Evolutionary conservation across 2,888 invertebrate genomes (phyloP), one percentile per base, ranked within the genome.

Genomic region (Therioaphis trifolii): DNA sequence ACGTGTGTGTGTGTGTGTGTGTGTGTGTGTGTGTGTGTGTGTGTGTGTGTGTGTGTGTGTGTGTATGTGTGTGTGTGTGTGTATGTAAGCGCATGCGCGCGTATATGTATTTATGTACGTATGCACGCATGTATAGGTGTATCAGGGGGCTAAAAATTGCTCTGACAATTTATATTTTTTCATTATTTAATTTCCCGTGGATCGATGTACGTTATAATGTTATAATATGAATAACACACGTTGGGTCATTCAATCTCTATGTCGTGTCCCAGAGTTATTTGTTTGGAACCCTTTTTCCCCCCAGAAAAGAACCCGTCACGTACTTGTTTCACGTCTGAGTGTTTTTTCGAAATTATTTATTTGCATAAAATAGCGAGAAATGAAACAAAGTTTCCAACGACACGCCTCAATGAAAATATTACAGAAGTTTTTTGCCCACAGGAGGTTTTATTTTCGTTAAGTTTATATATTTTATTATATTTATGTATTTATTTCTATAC

Each of bases 291-390:
- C 52, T 78, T 78, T 68, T 61, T 46, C n/a, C 35, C 2, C 66
- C 77, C 66, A 52, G 35, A 78, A 63, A 63, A 76, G 46, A 63
- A 76, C 61, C 76, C 76, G 76, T 78, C 77, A 52, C 77, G 66
- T 66, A 52, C 66, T 78, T 49, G 77, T 66, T 77, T 66, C 35
- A 15, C 77, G 66, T 66, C 66, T 27, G 49, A 78, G 52, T 68
- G 52, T 69, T 68, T 79, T 79, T 52, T 49, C 55, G 40, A 69
- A 79, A 82, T 63, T 74, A 82, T 72, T 82, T 74, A 82, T 82
- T 82, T 61, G 71, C 46, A 71, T 58, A 58, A 80, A 80, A 78
- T 40, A 12, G 21, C 40, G 68, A 77, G 49, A 77, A 49, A 77
- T 40, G 55, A 58, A 71, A 61, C 61, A 46, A 77, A 71, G 61